Evolutionary conservation across 2,888 invertebrate genomes (phyloP).

Genomic region (Cotesia congregata): DNA sequence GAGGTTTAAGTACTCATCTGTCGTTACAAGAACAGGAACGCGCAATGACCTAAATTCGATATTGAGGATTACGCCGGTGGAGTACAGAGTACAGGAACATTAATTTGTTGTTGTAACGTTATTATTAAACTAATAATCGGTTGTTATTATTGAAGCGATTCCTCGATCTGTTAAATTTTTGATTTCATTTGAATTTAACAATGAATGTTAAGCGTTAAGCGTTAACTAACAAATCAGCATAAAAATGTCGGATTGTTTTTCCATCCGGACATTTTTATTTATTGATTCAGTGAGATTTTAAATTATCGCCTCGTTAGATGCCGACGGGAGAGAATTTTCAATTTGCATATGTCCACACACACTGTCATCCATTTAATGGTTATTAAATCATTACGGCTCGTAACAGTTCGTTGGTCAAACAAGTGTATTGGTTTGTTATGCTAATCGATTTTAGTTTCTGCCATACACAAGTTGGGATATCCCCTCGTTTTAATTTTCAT

Average conservation of each 20-base stretch:
- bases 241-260: slow-evolving; percentile 3
- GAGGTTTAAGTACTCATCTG: slow-evolving; percentile 45
- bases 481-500: neutral
- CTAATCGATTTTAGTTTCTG: slow-evolving; percentile 11
- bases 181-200: neutral
- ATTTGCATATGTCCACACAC: slow-evolving; percentile 34
- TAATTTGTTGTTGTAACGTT: slow-evolving; percentile 13
- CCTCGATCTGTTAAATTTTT: neutral
- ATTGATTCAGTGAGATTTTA: slow-evolving; percentile 28
- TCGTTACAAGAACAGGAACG: slow-evolving; percentile 49
- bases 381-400: slow-evolving; percentile 31
- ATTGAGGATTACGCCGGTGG: slow-evolving; percentile 51
- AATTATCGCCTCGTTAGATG: slow-evolving; percentile 37
- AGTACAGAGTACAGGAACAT: neutral
- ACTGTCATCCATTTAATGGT: slow-evolving; percentile 20
- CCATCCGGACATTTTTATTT: neutral
- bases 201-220: neutral
- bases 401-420: slow-evolving; percentile 33
- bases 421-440: slow-evolving; percentile 27
- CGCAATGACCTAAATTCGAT: slow-evolving; percentile 57
- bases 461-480: slow-evolving; percentile 7
- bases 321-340: slow-evolving; percentile 29
- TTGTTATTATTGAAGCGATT: slow-evolving; percentile 38
- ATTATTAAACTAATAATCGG: slow-evolving; percentile 52
- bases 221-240: neutral